phyloP scores from a whole-genome alignment of 2,113 vertebrate genomes.

The Vanacampus margaritifer region DNA sequence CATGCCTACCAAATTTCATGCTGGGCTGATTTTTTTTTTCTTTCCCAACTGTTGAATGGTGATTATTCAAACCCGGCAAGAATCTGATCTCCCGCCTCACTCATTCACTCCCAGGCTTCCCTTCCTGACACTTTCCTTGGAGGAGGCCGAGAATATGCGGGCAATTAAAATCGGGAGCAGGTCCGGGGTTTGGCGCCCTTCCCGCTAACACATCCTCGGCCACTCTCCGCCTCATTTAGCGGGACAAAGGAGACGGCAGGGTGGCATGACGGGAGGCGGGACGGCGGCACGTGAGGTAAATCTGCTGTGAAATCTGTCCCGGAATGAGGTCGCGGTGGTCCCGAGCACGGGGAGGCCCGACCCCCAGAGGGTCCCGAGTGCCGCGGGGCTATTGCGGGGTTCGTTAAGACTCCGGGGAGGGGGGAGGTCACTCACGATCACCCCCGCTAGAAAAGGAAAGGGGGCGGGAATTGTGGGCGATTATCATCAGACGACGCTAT shows the following conservation, averaged over 20 bases:
- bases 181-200: slow-evolving; percentile 41
- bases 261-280: not conserved
- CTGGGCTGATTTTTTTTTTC: not conserved
- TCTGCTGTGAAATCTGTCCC: slow-evolving; percentile 51
- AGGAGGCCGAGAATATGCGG: slow-evolving; percentile 62
- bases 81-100: not conserved
- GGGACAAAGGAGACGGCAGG: not conserved
- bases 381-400: slow-evolving; percentile 30
- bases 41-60: no score
- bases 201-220: slow-evolving; percentile 34
- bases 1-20: not conserved
- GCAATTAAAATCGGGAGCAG: slow-evolving; percentile 53
- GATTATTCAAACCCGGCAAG: not conserved
- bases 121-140: slow-evolving; percentile 6
- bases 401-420: slow-evolving; percentile 34
- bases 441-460: not conserved
- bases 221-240: not conserved
- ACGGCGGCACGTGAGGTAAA: slow-evolving; percentile 40
- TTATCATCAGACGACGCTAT: slow-evolving; percentile 47
- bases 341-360: slow-evolving; percentile 12
- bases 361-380: slow-evolving; percentile 17
- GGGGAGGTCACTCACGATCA: slow-evolving; percentile 30
- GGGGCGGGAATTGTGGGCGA: slow-evolving; percentile 40
- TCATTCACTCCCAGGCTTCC: slow-evolving; percentile 1
- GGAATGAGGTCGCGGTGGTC: slow-evolving; percentile 39